Evolutionary conservation across 2,797 vertebrate genomes (phyloP), one percentile per base, ranked within the genome.

Genomic region (Parauchenoglanis ngamensis): DNA sequence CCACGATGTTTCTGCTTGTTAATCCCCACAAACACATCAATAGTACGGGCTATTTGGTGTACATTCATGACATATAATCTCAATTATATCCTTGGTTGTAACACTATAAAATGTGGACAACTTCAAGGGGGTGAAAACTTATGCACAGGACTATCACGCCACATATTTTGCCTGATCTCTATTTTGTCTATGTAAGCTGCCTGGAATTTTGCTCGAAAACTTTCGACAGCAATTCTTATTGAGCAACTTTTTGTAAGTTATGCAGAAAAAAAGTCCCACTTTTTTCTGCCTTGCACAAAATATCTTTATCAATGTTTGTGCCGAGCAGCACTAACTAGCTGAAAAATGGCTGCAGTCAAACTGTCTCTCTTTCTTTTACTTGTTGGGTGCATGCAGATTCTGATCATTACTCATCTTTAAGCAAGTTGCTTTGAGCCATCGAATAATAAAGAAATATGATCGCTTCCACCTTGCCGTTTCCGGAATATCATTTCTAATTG

Each of bases 381-480:
- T 89, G 89, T 87, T 79, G 83, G 85, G 79, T 87, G 89, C 86
- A 87, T 56, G 88, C 73, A 90, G 88, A 89, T 56, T 56, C 82
- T 83, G 88, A 92, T 89, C 91, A 92, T 94, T 92, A 91, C 89
- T 94, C 91, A 92, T 92, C 89, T 90, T 94, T 93, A 92, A 91
- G 89, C 76, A 85, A 90, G 89, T 89, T 91, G 90, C 92, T 91
- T 90, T 87, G 83, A 90, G 90, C 81, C 85, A 75, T 87, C 49
- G 80, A 73, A 89, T 93, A 93, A 94, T 93, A 91, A 87, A 91
- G 91, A 93, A 92, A 93, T 92, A 94, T 93, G 92, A 92, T 91
- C 65, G 89, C 90, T 87, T 91, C 90, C 87, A 87, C 77, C 72
- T 91, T 91, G 87, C 79, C 86, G 87, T 87, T 79, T 89, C 80